A percentile compares a stretch with the other conserved stretches of the same genome.
Evolutionary conservation across 1,140 invertebrate genomes (phyloP).

Genomic region (Drosophila miranda): DNA sequence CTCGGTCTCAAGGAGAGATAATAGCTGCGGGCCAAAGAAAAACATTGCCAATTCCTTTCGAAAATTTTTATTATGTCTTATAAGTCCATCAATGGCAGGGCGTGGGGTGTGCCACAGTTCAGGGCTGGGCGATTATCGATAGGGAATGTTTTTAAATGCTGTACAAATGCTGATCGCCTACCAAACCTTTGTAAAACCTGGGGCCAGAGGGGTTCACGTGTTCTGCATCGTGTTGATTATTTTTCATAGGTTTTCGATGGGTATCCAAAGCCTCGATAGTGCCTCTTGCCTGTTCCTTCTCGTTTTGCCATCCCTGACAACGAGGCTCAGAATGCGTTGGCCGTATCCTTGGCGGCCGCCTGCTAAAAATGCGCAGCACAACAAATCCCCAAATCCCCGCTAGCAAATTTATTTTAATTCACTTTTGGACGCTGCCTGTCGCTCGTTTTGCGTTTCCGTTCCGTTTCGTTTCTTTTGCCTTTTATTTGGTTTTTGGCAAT

Average conservation of each 20-base stretch:
- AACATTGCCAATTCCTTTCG: conserved; percentile 52
- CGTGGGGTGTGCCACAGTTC: too few species aligned
- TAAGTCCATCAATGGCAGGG: conserved; percentile 41
- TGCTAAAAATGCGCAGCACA: conserved; percentile 78
- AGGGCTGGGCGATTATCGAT: conserved; percentile 29
- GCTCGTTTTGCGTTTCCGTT: conserved; percentile 19
- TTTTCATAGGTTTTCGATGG: too few species aligned
- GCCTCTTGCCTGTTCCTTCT: too few species aligned
- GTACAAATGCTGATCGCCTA: too few species aligned
- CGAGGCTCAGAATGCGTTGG: conserved; percentile 39
- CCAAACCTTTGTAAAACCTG: too few species aligned
- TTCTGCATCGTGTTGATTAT: too few species aligned
- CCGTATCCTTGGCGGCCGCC: conserved; percentile 51
- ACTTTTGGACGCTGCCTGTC: conserved; percentile 71
- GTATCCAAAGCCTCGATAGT: too few species aligned
- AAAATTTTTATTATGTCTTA: conserved; percentile 60
- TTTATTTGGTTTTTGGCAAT: conserved; percentile 63
- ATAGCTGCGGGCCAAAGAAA: conserved; percentile 52
- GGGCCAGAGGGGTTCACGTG: too few species aligned
- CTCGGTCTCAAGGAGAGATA: conserved; percentile 40
- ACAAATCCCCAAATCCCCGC: conserved; percentile 79
- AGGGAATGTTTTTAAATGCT: too few species aligned
- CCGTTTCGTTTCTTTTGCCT: conserved; percentile 17
- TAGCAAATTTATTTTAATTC: conserved; percentile 81
- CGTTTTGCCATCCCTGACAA: conserved; percentile 42